Percentiles rank a stretch among this genome's conserved stretches.
Evolutionary conservation across 2,113 vertebrate genomes (phyloP).

Genomic region (Heterochromis multidens): DNA sequence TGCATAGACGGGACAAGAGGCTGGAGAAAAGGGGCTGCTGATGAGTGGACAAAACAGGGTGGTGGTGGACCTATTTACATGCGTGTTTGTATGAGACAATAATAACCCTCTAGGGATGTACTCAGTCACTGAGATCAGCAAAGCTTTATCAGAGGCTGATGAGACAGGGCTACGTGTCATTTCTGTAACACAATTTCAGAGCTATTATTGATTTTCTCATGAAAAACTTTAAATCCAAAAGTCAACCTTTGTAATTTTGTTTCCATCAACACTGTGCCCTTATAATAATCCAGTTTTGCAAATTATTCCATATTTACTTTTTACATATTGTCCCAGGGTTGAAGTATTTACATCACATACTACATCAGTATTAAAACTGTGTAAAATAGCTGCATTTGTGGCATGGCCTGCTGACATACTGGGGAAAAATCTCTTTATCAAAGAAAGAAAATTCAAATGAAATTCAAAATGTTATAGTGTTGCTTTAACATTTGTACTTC

Average conservation of each 20-base stretch:
- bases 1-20: constrained; percentile 19
- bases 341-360: not conserved
- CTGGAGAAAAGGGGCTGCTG: not conserved
- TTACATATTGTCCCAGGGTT: not conserved
- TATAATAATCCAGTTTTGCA: not conserved
- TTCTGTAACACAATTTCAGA: not conserved
- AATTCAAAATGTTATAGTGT: not conserved
- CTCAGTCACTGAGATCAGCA: constrained; percentile 16
- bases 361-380: not conserved
- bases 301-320: not conserved
- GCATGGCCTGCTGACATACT: not conserved
- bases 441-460: not conserved
- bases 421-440: not conserved
- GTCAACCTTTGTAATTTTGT: not conserved
- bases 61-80: not conserved
- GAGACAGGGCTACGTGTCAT: not conserved
- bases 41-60: not conserved
- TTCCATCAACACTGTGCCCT: not conserved
- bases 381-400: not conserved
- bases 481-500: not conserved
- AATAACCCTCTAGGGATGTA: not conserved
- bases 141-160: not conserved
- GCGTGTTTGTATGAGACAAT: not conserved
- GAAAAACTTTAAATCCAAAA: not conserved
- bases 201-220: not conserved